phyloP scores from a whole-genome alignment of 37 sponge, comb jelly and placozoan species.

The Cladorhizidae sp. region DNA sequence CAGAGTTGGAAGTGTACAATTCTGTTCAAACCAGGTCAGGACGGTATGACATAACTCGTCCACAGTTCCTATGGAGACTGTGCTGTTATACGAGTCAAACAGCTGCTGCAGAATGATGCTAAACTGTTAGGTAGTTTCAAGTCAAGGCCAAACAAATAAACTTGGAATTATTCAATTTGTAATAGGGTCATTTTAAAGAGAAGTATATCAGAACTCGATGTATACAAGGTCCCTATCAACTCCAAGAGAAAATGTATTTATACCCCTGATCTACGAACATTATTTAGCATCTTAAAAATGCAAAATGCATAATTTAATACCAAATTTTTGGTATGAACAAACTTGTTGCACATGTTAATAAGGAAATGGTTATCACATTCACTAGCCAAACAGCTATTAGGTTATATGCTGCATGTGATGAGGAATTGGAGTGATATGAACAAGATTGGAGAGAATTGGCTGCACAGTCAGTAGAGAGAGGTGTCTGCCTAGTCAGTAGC shows the following conservation, averaged over 20 bases:
- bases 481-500: too few relatives aligned
- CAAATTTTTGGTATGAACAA: too few relatives aligned
- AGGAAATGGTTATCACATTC: too few relatives aligned
- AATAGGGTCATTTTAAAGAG: background rate
- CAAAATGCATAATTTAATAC: too few relatives aligned
- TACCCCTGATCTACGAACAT: too few relatives aligned
- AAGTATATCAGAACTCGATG: background rate
- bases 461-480: too few relatives aligned
- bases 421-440: too few relatives aligned
- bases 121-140: constrained; percentile 58
- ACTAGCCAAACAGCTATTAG: too few relatives aligned
- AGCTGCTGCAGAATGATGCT: constrained; percentile 79
- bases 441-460: too few relatives aligned
- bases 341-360: too few relatives aligned
- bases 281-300: too few relatives aligned
- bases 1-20: constrained; percentile 74
- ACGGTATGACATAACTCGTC: constrained; percentile 84
- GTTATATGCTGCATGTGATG: too few relatives aligned
- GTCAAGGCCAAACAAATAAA: constrained; percentile 15
- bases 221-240: background rate
- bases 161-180: background rate
- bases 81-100: constrained; percentile 84
- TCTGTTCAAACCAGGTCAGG: constrained; percentile 82
- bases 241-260: background rate
- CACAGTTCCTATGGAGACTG: constrained; percentile 60